Evolutionary conservation across 2,888 invertebrate species (phyloP).

Genomic region (Chromoteleia sp.): DNA sequence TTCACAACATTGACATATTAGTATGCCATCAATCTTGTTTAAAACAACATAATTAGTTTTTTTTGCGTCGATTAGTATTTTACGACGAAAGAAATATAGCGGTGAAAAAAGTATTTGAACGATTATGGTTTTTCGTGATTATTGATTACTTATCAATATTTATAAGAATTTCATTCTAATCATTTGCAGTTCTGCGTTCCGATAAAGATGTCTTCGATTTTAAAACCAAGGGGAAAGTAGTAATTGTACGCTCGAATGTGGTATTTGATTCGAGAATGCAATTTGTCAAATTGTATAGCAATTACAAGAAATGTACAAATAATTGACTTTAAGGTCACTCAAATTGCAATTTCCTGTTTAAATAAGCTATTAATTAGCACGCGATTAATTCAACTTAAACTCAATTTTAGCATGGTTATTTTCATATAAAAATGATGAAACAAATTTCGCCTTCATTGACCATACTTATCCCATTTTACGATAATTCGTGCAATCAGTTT

Average conservation of each 20-base stretch:
- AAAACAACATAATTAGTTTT: slow-evolving; percentile 44
- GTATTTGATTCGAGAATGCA: too few relatives aligned
- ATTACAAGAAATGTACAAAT: too few relatives aligned
- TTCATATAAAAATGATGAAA: background rate
- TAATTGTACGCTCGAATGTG: too few relatives aligned
- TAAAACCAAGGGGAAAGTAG: too few relatives aligned
- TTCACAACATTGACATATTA: slow-evolving; percentile 45
- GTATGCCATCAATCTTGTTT: slow-evolving; percentile 48
- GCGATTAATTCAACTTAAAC: too few relatives aligned
- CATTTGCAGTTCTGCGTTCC: background rate
- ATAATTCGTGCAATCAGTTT: background rate
- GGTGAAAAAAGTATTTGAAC: background rate
- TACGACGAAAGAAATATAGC: background rate
- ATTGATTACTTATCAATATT: slow-evolving; percentile 1
- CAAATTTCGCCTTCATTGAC: background rate
- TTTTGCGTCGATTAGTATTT: slow-evolving; percentile 23
- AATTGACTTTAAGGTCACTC: too few relatives aligned
- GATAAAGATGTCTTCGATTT: too few relatives aligned
- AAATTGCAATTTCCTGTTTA: too few relatives aligned
- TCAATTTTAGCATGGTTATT: too few relatives aligned
- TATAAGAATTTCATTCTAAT: background rate
- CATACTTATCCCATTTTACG: background rate
- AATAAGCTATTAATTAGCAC: too few relatives aligned
- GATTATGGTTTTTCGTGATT: background rate
- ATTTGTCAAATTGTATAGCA: too few relatives aligned